phyloP scores from a whole-genome alignment of 64 coral and sea anemone species.

The Astreopora myriophthalma region DNA sequence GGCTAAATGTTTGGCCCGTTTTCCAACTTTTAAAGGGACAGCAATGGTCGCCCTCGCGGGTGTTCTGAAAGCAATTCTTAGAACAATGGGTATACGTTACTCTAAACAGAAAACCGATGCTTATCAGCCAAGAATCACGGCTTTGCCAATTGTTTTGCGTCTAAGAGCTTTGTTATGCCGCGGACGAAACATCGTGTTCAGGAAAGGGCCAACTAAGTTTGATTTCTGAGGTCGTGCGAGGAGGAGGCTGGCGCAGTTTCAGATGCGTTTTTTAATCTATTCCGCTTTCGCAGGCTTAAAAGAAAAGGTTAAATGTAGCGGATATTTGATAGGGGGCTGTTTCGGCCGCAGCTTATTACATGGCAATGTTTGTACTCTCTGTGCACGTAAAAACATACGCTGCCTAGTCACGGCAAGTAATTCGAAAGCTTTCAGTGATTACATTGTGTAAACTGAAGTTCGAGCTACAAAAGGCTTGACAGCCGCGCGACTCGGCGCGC shows the following conservation, averaged over 20 bases:
- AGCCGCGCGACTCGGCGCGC: not conserved
- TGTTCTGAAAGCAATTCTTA: constrained; percentile 54
- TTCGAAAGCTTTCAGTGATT: constrained; percentile 67
- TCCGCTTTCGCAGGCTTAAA: constrained; percentile 12
- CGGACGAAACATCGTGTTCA: not conserved
- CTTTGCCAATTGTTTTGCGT: constrained; percentile 68
- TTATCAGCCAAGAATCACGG: constrained; percentile 68
- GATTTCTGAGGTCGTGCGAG: not conserved
- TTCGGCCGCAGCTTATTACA: constrained; percentile 62
- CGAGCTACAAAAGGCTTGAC: not conserved
- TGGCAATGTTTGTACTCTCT: constrained; percentile 75
- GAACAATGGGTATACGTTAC: constrained; percentile 92
- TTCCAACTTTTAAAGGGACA: constrained; percentile 49
- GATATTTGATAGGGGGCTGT: constrained; percentile 76
- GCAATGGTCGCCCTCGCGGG: constrained; percentile 46
- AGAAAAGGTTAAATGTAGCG: constrained; percentile 56
- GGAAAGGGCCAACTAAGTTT: constrained; percentile 26
- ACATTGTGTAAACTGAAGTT: constrained; percentile 35
- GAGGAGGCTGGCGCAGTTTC: not conserved
- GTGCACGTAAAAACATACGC: constrained; percentile 60
- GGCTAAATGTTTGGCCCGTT: not conserved
- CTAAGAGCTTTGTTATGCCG: constrained; percentile 34
- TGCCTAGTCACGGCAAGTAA: constrained; percentile 72
- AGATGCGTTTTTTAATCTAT: constrained; percentile 9
- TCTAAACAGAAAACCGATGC: constrained; percentile 80